phyloP scores from a whole-genome alignment of 1,140 invertebrate genomes.

The Venustaconcha ellipsiformis region DNA sequence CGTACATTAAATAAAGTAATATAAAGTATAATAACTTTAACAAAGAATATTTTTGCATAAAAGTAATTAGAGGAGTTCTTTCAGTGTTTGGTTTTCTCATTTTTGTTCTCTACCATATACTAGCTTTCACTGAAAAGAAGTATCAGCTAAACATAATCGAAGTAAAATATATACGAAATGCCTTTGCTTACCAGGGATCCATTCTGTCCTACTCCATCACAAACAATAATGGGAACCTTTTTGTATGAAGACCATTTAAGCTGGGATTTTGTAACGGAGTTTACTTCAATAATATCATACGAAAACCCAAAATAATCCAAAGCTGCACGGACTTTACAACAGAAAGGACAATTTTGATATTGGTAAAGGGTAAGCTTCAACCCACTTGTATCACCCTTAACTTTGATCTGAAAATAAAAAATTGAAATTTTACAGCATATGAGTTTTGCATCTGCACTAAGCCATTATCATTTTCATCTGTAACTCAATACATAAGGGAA shows the following conservation, averaged over 20 bases:
- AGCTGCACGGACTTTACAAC: slow-evolving; percentile 95
- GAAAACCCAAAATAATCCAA: slow-evolving; percentile 94
- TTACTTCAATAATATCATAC: slow-evolving; percentile 97
- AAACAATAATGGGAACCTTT: slow-evolving; percentile 95
- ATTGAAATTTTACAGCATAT: not conserved
- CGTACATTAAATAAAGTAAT: no score
- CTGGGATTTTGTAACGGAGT: slow-evolving; percentile 90
- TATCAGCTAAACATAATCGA: not conserved
- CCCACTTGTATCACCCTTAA: slow-evolving; percentile 75
- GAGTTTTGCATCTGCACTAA: no score
- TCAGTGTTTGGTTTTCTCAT: no score
- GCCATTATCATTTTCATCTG: no score
- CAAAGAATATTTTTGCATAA: no score
- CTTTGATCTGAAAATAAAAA: slow-evolving; percentile 70
- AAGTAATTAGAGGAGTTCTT: no score
- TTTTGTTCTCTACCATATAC: no score
- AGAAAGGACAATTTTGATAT: slow-evolving; percentile 98
- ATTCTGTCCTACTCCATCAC: slow-evolving; percentile 77
- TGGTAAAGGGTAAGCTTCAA: slow-evolving; percentile 92
- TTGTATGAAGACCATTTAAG: slow-evolving; percentile 95
- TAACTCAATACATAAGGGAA: no score
- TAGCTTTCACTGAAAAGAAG: not conserved
- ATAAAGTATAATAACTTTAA: no score
- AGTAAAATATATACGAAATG: not conserved
- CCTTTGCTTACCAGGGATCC: slow-evolving; percentile 53